A percentile compares a stretch with the other conserved stretches of the same genome.
Evolutionary conservation across 1,140 invertebrate genomes (phyloP).

Genomic region (Heliconius hermathena): DNA sequence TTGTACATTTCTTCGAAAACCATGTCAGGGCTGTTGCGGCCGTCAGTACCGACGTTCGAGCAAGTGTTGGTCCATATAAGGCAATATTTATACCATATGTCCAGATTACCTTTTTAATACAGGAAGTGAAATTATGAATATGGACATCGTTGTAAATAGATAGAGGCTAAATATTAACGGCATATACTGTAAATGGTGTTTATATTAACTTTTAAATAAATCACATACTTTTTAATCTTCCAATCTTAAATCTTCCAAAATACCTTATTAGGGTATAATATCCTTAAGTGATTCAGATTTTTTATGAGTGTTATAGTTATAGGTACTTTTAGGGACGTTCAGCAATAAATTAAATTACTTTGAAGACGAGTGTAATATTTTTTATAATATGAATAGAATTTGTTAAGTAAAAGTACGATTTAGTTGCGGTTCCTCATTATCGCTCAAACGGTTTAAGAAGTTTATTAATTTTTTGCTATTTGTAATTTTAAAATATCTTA

Average conservation of each 20-base stretch:
- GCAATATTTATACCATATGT: conserved; percentile 4
- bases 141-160: not conserved
- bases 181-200: not conserved
- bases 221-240: not conserved
- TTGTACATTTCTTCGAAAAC: conserved; percentile 4
- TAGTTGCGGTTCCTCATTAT: too few species aligned
- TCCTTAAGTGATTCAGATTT: not conserved
- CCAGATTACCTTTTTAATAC: conserved; percentile 8
- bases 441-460: too few species aligned
- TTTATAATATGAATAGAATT: too few species aligned
- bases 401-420: too few species aligned
- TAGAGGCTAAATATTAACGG: not conserved
- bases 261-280: not conserved
- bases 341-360: too few species aligned
- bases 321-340: too few species aligned
- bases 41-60: not conserved
- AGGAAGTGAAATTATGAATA: conserved; percentile 11
- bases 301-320: not conserved
- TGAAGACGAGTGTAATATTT: too few species aligned
- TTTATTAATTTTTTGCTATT: not conserved
- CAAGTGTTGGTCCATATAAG: not conserved
- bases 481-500: not conserved
- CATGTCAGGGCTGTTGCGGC: not conserved
- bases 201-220: not conserved
- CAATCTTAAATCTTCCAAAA: too few species aligned